Evolutionary conservation across 2,797 vertebrate genomes (phyloP), one percentile per base, ranked within the genome.

Genomic region (Iguana delicatissima): DNA sequence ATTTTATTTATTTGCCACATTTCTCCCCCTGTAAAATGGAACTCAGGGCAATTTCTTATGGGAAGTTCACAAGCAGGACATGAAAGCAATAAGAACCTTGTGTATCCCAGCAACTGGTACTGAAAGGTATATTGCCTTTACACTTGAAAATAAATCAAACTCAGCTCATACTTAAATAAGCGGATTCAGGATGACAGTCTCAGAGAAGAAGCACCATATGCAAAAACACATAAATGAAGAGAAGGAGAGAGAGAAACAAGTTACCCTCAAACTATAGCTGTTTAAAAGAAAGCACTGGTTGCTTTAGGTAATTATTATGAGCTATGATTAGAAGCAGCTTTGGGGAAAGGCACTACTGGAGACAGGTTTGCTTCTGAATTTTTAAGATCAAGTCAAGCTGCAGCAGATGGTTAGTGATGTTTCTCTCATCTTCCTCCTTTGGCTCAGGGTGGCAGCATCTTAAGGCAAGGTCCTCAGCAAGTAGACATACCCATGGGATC

Each of bases 291-390:
- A 59, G 14, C 55, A 10, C 55, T 24, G 46, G 74, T 26, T 79
- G 38, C 29, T 87, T 42, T 64, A 7, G n/a, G 29, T 13, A 64
- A 87, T 79, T 64, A 79, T 87, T 64, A 64, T 16, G 79, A 67
- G 7, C 26, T 64, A 87, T 50, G 74, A n/a, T 80, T 64, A 80
- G 79, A 87, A 67, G 38, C 13, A 80, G 42, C 29, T n/a, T 87
- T 62, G 52, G 38, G 16, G 1, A n/a, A 77, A 87, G 22, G 20
- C 24, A 57, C 29, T 80, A n/a, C 7, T 87, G 24, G 35, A 80
- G 50, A 20, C 57, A 22, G 59, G 26, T 80, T 64, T 87, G 86
- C 57, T 64, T 87, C 29, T 87, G 57, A 80, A 80, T 79, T 55
- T 67, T 87, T 77, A 87, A 46, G 20, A 52, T 35, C 57, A 69